Base-by-base conservation (phyloP, 2,797 vertebrate genomes). In the Sebastes iracundus region DNA sequence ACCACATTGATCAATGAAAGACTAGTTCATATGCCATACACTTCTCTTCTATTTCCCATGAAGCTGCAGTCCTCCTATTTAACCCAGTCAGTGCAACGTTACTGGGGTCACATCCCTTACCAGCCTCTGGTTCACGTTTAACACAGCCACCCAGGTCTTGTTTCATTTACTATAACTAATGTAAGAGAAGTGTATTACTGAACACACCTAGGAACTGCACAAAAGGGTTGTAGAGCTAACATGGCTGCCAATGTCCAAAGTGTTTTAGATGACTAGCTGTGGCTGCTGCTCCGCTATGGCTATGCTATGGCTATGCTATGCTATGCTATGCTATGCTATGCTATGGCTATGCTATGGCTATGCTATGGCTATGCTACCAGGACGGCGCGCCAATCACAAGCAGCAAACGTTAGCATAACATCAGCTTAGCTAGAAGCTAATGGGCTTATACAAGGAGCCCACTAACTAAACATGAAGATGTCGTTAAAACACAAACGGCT, bases 241-340 rank as follows among this genome's bases (percentile, higher is more conserved):
- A 93, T 91, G 87, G 89, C 90, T 87, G 88, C 88, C 87, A 80
- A 52, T 22, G 64, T 77, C 88, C 84, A 79, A 76, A 77, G 80
- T 28, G 18, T 80, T 61, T 5, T 1, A 28, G 53, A 84, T 76
- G 63, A 86, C 30, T 2, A 23, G 55, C 66, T 89, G 55, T 16
- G 63, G 56, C 88, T 81, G 88, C 90, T 88, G 69, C 62, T n/a
- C 49, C 49, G 20, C 49, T 52, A 52, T 35, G 10, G 12, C 33
- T 35, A 35, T 12, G 33, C 33, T 33, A 33, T 10, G 9, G 32
- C 32, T 33, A 33, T 33, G 32, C 32, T 35, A 35, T 4, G 28
- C 28, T 28, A 28, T 28, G 28, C 28, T 28, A 28, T 6, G 6
- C n/a, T n/a, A n/a, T n/a, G 28, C 32, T 33, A 33, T 33, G 32